Evolutionary conservation across 2,113 vertebrate genomes (phyloP).

Genomic region (Ageneiosus marmoratus): DNA sequence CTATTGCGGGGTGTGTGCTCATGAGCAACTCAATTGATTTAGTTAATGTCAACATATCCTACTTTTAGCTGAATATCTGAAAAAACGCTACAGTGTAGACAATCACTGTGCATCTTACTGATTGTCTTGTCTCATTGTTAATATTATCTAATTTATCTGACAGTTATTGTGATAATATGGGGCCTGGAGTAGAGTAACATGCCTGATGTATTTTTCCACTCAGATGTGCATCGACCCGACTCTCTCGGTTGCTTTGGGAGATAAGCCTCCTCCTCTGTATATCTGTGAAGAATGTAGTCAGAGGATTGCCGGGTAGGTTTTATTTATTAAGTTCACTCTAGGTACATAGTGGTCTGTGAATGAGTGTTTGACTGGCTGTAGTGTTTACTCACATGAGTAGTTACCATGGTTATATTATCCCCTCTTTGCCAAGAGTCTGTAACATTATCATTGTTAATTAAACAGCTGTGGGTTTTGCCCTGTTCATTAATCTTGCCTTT

Average conservation of each 20-base stretch:
- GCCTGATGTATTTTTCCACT: conserved; percentile 58
- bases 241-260: conserved; percentile 93
- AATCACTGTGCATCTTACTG: background rate
- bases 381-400: conserved; percentile 44
- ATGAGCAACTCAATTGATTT: background rate
- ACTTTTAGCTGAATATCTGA: background rate
- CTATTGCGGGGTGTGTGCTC: background rate
- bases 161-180: conserved; percentile 24
- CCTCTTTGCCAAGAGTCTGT: conserved; percentile 48
- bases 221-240: conserved; percentile 99
- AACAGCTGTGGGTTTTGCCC: conserved; percentile 53
- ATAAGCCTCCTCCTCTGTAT: conserved; percentile 96
- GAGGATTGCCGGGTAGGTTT: conserved; percentile 88
- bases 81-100: background rate
- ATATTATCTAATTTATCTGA: conserved; percentile 22
- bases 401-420: conserved; percentile 65
- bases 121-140: background rate
- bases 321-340: conserved; percentile 33
- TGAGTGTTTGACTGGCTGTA: conserved; percentile 55
- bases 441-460: conserved; percentile 64
- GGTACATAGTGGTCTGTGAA: conserved; percentile 16
- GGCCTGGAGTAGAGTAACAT: conserved; percentile 10
- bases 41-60: background rate
- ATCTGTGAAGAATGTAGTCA: conserved; percentile 99
- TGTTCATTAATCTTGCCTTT: conserved; percentile 29